Base-by-base conservation (phyloP, 2,113 vertebrate genomes). In the Seriola rivoliana region DNA sequence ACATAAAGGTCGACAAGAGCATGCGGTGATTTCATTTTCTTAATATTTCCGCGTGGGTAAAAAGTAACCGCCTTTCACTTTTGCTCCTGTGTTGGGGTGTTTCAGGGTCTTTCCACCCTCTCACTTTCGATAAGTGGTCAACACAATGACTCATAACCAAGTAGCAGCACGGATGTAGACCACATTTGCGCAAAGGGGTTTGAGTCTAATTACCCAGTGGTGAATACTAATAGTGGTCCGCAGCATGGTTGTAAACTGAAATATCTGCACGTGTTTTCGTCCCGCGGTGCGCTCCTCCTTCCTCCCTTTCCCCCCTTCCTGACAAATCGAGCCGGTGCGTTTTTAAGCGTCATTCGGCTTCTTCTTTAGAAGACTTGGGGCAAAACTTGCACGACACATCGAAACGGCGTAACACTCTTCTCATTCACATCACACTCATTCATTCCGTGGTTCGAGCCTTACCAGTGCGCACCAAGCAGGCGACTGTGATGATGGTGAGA, bases 391-490 rank as follows among this genome's bases (percentile, higher is more conserved):
- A 10, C 8, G 40, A 38, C 74, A 78, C 80, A 64, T 16, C 63
- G 46, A 50, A 14, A 3, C 29, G 4, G 48, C 57, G 38, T 21
- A n/a, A 0, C 80, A 64, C 80, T 70, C 81, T 79, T 80, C 48
- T 73, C 82, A 81, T 75, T 81, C 80, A 77, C 55, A 32, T 76
- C 76, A 85, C 82, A 84, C 75, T 81, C 87, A 65, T 52, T 62
- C 81, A 82, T 48, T 57, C 54, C 29, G 14, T 3, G 34, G 8
- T 23, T 32, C 10, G 40, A 58, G 69, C 21, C 93, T 95, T 95
- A 96, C 95, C 95, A 52, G 95, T 90, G 88, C 87, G 85, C 78
- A 90, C 68, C 70, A 92, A 44, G 72, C 88, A 92, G 59, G 93
- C 84, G 64, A 85, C 85, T 21, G 92, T 71, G 48, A 95, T 36